Evolutionary conservation across 2,888 invertebrate species (phyloP).

Genomic region (Periphyllus acericola): DNA sequence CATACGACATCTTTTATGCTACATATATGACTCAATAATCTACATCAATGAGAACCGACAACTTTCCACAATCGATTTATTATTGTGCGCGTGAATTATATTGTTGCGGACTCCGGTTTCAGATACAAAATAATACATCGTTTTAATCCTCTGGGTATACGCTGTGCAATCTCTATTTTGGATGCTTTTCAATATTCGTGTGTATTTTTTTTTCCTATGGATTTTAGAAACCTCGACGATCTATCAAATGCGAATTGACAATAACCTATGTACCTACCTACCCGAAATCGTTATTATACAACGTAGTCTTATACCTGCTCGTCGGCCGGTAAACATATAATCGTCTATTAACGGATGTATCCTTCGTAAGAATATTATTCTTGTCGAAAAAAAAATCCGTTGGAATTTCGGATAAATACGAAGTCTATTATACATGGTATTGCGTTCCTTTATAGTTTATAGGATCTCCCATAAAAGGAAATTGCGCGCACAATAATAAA

Average conservation of each 20-base stretch:
- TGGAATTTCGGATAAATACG: slow-evolving; percentile 4
- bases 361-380: not conserved
- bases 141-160: too few relatives aligned
- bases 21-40: too few relatives aligned
- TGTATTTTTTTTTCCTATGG: not conserved
- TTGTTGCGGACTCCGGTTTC: slow-evolving; percentile 1
- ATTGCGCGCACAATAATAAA: not conserved
- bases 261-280: slow-evolving; percentile 9
- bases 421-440: not conserved
- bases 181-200: too few relatives aligned
- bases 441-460: not conserved
- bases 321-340: not conserved
- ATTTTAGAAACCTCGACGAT: slow-evolving; percentile 13
- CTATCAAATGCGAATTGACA: slow-evolving; percentile 13
- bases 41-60: slow-evolving; percentile 15
- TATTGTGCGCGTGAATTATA: slow-evolving; percentile 3
- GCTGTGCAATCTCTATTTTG: too few relatives aligned
- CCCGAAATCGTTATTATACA: not conserved
- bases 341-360: not conserved
- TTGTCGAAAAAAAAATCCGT: not conserved
- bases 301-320: not conserved
- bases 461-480: not conserved
- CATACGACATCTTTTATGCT: slow-evolving; percentile 4
- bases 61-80: slow-evolving; percentile 21
- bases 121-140: not conserved